These are phyloP conservation scores for Bothrops jararaca DNA, from an alignment of 2,113 vertebrate species.

Conservation along the genomic window DNA sequence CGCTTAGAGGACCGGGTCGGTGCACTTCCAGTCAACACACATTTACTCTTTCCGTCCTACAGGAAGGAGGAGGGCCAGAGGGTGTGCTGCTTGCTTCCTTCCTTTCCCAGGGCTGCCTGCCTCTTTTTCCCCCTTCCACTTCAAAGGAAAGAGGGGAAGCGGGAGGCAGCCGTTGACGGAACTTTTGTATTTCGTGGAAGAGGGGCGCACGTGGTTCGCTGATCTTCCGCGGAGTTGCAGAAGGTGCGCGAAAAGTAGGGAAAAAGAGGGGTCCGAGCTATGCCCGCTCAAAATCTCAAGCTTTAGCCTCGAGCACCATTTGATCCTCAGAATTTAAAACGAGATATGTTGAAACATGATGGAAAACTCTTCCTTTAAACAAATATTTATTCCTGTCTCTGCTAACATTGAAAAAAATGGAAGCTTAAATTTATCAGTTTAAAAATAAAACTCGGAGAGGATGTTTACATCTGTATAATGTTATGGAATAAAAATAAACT, in stretches of 20 bases:
- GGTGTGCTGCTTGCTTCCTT: background rate
- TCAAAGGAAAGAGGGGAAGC: conserved; percentile 33
- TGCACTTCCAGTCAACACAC: background rate
- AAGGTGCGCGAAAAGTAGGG: background rate
- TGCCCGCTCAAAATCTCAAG: background rate
- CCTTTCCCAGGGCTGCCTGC: background rate
- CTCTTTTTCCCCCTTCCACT: background rate
- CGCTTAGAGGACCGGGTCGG: background rate
- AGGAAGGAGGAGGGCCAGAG: background rate
- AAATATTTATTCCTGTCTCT: no score
- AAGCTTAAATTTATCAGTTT: background rate
- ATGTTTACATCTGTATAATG: background rate
- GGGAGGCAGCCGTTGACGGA: background rate
- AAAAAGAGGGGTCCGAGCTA: background rate
- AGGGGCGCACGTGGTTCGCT: background rate
- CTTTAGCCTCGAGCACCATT: background rate
- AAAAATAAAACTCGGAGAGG: background rate
- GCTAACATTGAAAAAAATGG: background rate
- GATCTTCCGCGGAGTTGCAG: background rate
- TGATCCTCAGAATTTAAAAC: background rate
- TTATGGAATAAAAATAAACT: background rate
- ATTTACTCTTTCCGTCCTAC: background rate
- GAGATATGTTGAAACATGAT: background rate
- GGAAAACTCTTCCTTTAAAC: background rate
- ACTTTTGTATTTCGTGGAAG: background rate